Evolutionary conservation across 2,797 vertebrate genomes (phyloP), one percentile per base, ranked within the genome.

Genomic region (Rhinella marina): DNA sequence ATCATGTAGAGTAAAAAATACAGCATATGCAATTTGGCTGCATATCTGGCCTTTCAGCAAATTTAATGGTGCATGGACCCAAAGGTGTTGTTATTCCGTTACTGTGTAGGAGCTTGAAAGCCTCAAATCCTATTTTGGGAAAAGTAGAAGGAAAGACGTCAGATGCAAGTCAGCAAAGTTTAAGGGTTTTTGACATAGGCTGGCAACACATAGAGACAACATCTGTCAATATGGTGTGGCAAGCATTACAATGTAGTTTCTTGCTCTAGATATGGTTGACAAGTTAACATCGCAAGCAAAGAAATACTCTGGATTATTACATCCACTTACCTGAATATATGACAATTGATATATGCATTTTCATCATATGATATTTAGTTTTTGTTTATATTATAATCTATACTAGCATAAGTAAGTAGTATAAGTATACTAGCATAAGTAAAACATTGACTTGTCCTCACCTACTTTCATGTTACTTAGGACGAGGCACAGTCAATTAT

Each of bases 31-130:
- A 87, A 78, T 87, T 87, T 87, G 86, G 86, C 81, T n/a, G 72
- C 48, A 87, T 77, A 88, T 57, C 81, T 84, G 87, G 62, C 50
- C 81, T 84, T 84, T 88, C 61, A 84, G 72, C 81, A 88, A 84
- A 78, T 56, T 70, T 84, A 84, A 88, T 78, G 75, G 75, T 84
- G 81, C 70, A 76, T 79, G n/a, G 29, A 70, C 87, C 75, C 61
- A 75, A 62, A 84, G 86, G 76, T 62, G 27, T 48, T 64, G 76
- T 85, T 84, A 79, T 23, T 85, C 14, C 41, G 62, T 13, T 32
- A 84, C 54, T 88, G 81, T 73, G 72, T 52, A 59, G 64, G 41
- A 81, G 23, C 21, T 27, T 1, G 19, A 25, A 72, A 70, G 75
- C 76, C 41, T 81, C 14, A 57, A 68, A 84, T 68, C 48, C 75